These are phyloP conservation scores for Caenorhabditis briggsae DNA, from an alignment of 1,140 invertebrate genomes.

Conservation along the genomic window DNA sequence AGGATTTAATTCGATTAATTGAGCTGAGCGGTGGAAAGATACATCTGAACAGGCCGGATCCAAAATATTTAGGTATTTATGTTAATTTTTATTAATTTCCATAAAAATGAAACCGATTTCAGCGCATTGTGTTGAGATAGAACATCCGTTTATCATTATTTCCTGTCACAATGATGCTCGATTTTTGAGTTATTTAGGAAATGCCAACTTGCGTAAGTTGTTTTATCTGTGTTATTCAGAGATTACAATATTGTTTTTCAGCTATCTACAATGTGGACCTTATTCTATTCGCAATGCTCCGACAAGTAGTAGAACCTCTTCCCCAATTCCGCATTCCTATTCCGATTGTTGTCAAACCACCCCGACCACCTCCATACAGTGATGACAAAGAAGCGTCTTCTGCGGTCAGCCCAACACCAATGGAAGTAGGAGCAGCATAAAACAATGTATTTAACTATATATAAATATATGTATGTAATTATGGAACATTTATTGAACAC, in stretches of 20 bases:
- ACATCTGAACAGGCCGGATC: constrained; percentile 36
- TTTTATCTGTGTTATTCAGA: not conserved
- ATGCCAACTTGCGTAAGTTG: constrained; percentile 51
- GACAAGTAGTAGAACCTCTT: constrained; percentile 64
- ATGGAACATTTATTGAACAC: too few species aligned
- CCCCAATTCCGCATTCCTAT: constrained; percentile 34
- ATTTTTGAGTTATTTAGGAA: constrained; percentile 42
- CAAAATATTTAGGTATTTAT: constrained; percentile 50
- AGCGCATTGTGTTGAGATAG: constrained; percentile 57
- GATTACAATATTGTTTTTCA: constrained; percentile 32
- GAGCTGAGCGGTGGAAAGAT: constrained; percentile 51
- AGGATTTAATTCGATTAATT: constrained; percentile 43
- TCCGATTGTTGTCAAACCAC: constrained; percentile 21
- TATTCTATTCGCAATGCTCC: constrained; percentile 60
- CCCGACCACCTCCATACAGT: constrained; percentile 22
- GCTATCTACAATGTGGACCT: constrained; percentile 65
- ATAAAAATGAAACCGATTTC: not conserved
- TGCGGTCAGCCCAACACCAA: not conserved
- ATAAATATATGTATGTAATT: too few species aligned
- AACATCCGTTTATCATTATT: constrained; percentile 58
- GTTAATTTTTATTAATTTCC: too few species aligned
- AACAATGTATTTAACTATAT: too few species aligned
- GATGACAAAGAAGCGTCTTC: not conserved
- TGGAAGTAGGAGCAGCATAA: not conserved
- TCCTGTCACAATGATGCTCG: constrained; percentile 49